Evolutionary conservation across 2,113 vertebrate genomes (phyloP), one percentile per base, ranked within the genome.

Genomic region (Scomber japonicus): DNA sequence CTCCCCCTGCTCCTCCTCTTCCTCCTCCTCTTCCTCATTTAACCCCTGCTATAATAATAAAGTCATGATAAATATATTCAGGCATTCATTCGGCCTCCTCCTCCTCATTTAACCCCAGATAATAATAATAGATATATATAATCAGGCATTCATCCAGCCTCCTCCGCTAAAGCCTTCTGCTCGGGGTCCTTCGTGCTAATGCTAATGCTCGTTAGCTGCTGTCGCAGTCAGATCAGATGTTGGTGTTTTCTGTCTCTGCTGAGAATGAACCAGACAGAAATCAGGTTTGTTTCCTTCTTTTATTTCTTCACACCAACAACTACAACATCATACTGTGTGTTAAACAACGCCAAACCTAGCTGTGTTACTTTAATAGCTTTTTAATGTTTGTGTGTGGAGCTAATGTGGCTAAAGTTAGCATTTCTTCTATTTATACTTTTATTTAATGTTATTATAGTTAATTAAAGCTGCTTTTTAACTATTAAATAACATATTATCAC

Each of bases 211-310:
- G 71, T 62, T 77, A 77, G 71, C 79, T 54, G 3, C 12, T 4
- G 14, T 13, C 88, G 90, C 82, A 87, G 84, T 86, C 55, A 35
- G n/a, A 64, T 10, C 19, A 60, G 62, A 21, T 66, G 54, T 30
- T 48, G 66, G 30, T 19, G 35, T 66, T 44, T 40, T 1, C 2
- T 44, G 24, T 27, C 4, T 74, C 24, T 50, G 60, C 55, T 50
- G 61, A 85, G 79, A 81, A 88, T 86, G 84, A 89, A 19, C 75
- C 54, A 27, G 7, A 73, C 56, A 71, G 1, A 66, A 51, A 81
- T 70, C 83, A 91, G 90, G 92, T 93, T 50, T 44, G 92, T 89
- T 24, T 2, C 4, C 13, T 12, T 45, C 24, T 15, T 50, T 27
- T 7, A 2, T 11, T 11, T 2, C 4, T 5, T 24, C 1, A 48